Percentiles rank a stretch among this genome's conserved stretches.
Evolutionary conservation across 2,113 vertebrate species (phyloP).

Genomic region (Onychostruthus taczanowskii): DNA sequence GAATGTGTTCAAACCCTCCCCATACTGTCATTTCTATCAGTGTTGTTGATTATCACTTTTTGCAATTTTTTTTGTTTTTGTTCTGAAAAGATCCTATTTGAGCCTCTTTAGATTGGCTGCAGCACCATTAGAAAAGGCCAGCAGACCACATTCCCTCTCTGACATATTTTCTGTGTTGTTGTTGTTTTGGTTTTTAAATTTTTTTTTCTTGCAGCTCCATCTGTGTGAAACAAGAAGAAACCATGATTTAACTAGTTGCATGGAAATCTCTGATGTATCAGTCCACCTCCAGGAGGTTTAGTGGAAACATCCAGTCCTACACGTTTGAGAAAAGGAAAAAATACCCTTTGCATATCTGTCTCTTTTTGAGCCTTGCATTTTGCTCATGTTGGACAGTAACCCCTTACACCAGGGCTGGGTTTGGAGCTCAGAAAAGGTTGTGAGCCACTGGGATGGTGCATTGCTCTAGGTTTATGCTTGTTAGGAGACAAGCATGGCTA

Average conservation of each 20-base stretch:
- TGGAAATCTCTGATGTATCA: background rate
- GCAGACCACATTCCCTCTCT: background rate
- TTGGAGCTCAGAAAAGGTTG: background rate
- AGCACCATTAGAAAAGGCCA: background rate
- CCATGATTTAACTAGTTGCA: background rate
- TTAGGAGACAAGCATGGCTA: background rate
- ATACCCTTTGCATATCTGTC: background rate
- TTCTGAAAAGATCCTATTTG: background rate
- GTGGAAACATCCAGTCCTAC: background rate
- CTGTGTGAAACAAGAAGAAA: background rate
- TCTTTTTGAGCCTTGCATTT: background rate
- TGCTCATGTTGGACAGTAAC: background rate
- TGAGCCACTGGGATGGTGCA: background rate
- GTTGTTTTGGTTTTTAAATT: background rate
- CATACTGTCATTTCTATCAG: background rate
- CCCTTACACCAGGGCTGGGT: background rate
- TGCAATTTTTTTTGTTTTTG: background rate
- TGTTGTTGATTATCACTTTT: accelerated
- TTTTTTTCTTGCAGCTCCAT: background rate
- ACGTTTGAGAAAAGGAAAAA: background rate
- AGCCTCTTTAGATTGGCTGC: background rate
- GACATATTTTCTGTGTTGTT: background rate
- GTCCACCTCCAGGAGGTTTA: background rate
- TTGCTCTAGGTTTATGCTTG: background rate
- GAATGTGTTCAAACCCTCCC: background rate